Conservation (phyloP, 2,113 vertebrate genomes). For the Elachura formosa region DNA sequence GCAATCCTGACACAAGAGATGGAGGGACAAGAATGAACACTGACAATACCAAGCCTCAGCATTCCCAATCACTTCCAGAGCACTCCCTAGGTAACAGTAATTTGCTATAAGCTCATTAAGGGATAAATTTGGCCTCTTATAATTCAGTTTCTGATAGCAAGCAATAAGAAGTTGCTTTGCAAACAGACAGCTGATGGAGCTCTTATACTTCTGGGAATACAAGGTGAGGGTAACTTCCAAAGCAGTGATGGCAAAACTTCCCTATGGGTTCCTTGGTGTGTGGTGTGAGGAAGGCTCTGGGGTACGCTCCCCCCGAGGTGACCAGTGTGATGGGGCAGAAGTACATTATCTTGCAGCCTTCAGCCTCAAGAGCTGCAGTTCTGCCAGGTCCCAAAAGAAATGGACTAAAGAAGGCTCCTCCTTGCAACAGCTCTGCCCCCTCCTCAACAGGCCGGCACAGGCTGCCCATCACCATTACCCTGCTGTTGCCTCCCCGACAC, state of each 20-base stretch:
- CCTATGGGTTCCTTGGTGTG: background rate
- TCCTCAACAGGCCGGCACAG: background rate
- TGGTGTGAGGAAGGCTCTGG: background rate
- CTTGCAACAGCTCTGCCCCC: background rate
- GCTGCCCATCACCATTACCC: background rate
- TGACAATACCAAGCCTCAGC: background rate
- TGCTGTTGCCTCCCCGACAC: background rate
- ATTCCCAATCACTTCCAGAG: background rate
- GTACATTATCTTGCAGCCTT: background rate
- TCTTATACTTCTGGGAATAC: background rate
- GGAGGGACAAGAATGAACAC: background rate
- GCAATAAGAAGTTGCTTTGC: background rate
- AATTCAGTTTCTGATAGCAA: background rate
- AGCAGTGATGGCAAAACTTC: background rate
- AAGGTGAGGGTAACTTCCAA: background rate
- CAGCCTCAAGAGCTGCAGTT: background rate
- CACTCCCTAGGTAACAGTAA: background rate
- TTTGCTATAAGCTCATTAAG: background rate
- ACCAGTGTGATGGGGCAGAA: background rate
- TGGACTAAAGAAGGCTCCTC: background rate
- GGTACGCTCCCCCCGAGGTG: background rate
- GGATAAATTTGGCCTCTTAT: background rate
- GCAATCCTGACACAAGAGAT: background rate
- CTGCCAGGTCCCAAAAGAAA: background rate
- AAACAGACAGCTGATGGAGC: background rate